Evolutionary conservation across 2,113 vertebrate genomes (phyloP).

Genomic region (Percina caprodes): DNA sequence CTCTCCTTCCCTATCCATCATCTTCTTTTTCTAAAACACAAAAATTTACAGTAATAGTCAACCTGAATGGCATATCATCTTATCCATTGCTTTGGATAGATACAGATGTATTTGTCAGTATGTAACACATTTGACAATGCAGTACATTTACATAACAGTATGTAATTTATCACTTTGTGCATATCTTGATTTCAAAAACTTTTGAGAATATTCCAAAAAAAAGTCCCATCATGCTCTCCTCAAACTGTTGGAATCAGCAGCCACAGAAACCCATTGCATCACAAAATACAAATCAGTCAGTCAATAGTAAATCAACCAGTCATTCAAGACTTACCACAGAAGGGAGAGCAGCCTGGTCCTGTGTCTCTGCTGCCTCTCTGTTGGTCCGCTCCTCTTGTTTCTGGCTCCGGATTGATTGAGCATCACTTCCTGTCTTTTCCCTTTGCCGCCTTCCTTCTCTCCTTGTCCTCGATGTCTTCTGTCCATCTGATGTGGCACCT

Average conservation of each 20-base stretch:
- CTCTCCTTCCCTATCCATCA: not conserved
- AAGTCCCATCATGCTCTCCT: too few relatives aligned
- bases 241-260: too few relatives aligned
- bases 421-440: conserved; percentile 20
- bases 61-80: not conserved
- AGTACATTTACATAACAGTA: too few relatives aligned
- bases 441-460: not conserved
- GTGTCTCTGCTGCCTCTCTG: not conserved
- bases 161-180: too few relatives aligned
- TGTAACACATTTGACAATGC: not conserved
- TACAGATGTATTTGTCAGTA: not conserved
- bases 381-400: not conserved
- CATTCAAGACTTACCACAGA: conserved; percentile 17
- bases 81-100: not conserved
- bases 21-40: conserved; percentile 38
- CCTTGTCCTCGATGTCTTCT: not conserved
- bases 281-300: too few relatives aligned
- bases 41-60: not conserved
- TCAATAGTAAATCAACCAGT: not conserved
- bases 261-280: too few relatives aligned
- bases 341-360: not conserved
- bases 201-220: too few relatives aligned
- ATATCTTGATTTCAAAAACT: too few relatives aligned
- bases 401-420: conserved; percentile 5
- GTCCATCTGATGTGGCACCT: conserved; percentile 7